Base-by-base conservation (phyloP, 2,113 vertebrate species). In the Coracopsis vasa region DNA sequence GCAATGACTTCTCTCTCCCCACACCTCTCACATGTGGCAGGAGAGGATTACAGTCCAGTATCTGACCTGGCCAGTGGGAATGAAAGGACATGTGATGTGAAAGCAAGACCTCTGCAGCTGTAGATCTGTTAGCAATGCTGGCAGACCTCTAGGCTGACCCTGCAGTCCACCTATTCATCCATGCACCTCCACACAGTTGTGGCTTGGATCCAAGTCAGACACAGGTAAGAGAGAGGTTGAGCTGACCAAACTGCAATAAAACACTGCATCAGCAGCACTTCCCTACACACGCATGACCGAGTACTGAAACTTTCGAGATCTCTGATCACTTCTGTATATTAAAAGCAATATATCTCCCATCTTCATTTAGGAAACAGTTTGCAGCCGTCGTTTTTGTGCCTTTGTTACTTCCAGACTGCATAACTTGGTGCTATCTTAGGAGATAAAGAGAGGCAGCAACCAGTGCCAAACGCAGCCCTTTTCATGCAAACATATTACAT, bases 1-100 rank as follows among this genome's bases (percentile, higher is more conserved):
- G 69, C 65, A 89, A 73, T 8, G 11, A 60, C 65, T 64, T 70
- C 33, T 50, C 29, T 75, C 51, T 90, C 29, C 48, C 48, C 56
- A 75, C 44, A 85, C 33, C 51, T 94, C 93, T 51, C 5, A 1
- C 84, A 69, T 5, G 47, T 33, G 73, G 61, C 61, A 54, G 56
- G 61, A 79, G 62, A 85, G 74, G 79, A 83, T 94, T 86, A 90
- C 6, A 89, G 51, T 17, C 54, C 1, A 13, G 29, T 44, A 91
- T 41, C 78, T 64, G 91, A 95, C 91, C 89, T 92, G 87, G 56
- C 53, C 66, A 62, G 48, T 5, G 2, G 20, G 33, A 94, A 31
- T 3, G 18, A 84, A 87, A 94, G 86, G 80, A 71, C 73, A 86
- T 50, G 39, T 42, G 47, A 88, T 86, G 61, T 4, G 33, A 86